Percentiles rank a stretch among this genome's conserved stretches.
These are phyloP conservation scores for Sapayoa aenigma DNA, from an alignment of 2,113 vertebrate genomes.

Conservation along the genomic window DNA sequence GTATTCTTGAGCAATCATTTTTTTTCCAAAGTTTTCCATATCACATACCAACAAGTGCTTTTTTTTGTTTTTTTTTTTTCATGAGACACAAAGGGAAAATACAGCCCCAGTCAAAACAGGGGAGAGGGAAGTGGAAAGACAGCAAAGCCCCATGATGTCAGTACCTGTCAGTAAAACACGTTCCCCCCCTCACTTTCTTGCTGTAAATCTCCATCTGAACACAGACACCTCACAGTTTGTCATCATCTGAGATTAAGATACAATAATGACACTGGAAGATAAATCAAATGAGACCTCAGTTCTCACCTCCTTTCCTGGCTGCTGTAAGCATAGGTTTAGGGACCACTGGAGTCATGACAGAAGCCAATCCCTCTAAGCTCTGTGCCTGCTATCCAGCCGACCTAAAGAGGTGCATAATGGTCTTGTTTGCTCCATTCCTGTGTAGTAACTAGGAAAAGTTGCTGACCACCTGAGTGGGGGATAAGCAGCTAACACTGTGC, in stretches of 20 bases:
- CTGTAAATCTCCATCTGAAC: not conserved
- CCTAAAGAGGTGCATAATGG: not conserved
- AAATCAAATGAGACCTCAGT: not conserved
- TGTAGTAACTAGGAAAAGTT: not conserved
- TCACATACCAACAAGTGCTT: not conserved
- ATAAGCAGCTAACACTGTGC: not conserved
- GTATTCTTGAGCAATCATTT: not conserved
- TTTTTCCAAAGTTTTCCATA: not conserved
- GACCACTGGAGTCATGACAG: not conserved
- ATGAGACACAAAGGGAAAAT: not conserved
- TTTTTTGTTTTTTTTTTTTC: not conserved
- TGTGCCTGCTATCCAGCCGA: not conserved
- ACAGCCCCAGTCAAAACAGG: not conserved
- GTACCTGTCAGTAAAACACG: accelerated
- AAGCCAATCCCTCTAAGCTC: not conserved
- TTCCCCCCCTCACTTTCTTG: not conserved
- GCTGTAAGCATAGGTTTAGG: not conserved
- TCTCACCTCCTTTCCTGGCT: not conserved
- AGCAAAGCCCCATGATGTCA: not conserved
- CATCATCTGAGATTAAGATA: not conserved
- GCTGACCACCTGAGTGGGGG: not conserved
- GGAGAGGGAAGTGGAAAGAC: not conserved
- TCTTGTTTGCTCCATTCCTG: not conserved
- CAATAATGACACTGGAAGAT: not conserved
- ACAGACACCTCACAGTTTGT: accelerated